Base-by-base conservation (phyloP, 1,140 invertebrate species). In the Drosophila subobscura region DNA sequence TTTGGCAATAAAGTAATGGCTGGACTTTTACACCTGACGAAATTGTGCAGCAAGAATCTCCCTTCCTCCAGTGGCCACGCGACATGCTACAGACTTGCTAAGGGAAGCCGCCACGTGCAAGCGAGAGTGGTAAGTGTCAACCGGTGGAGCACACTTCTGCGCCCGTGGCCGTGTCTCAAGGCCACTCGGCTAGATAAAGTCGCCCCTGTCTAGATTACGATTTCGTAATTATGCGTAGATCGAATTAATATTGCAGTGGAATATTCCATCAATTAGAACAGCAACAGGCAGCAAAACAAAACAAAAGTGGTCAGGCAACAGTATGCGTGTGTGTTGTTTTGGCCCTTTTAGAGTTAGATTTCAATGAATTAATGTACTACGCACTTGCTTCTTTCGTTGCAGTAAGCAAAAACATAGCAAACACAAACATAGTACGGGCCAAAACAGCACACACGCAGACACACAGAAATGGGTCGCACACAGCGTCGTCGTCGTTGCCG, bases 361-460 rank as follows among this genome's bases (percentile, higher is more conserved):
- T 44, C n/a, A 37, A 12, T 37, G 54, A 61, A 54, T 58, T 59
- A 84, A 78, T 56, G 64, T 44, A 12, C 56, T 41, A 65, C 46
- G 50, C 55, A 61, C 64, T 86, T 81, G 83, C 83, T 89, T 89
- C 68, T 89, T 89, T 89, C 86, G 80, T 89, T 89, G 77, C 85
- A 89, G 85, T 75, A 80, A 85, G 80, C 63, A 46, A 76, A 71
- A 51, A 76, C 53, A 20, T 37, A 52, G 29, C 10, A 37, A 12
- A 27, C 33, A 60, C 52, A 64, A 12, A 44, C 23, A 59, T 37
- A 59, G 14, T 10, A 25, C 47, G 55, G 55, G 76, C 74, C 79
- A 89, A 90, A 85, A 89, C 77, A 88, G 63, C 76, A 74, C 85
- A 80, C 77, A 85, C 79, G 46, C 61, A 77, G 45, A 46, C 42